Evolutionary conservation across 2,797 vertebrate genomes (phyloP).

Genomic region (Coendou prehensilis): DNA sequence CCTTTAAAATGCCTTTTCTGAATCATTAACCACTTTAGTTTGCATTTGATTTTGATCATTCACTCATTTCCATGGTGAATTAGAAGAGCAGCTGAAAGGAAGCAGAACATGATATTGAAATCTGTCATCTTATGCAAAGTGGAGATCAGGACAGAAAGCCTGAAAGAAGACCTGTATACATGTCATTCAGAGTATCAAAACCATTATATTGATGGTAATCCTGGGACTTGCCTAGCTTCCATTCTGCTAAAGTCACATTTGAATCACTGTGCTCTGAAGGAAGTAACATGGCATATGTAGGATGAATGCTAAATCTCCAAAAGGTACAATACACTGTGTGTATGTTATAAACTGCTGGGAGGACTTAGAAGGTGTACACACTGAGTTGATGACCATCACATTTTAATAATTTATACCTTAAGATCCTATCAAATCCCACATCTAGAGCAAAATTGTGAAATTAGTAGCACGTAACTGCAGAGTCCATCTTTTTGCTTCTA

Average conservation of each 20-base stretch:
- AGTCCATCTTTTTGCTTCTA: conserved; percentile 7
- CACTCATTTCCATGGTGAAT: conserved; percentile 73
- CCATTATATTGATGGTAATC: conserved; percentile 32
- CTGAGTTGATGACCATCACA: background rate
- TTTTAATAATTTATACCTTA: conserved; percentile 37
- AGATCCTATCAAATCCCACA: background rate
- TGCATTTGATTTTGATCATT: conserved; percentile 83
- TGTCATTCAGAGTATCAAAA: background rate
- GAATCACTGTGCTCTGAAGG: conserved; percentile 14
- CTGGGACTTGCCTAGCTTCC: background rate
- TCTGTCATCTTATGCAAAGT: conserved; percentile 24
- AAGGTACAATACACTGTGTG: background rate
- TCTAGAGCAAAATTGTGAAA: conserved; percentile 47
- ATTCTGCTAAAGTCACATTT: conserved; percentile 44
- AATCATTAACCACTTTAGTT: conserved; percentile 80
- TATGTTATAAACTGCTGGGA: conserved; percentile 12
- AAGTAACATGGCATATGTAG: background rate
- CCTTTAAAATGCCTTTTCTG: conserved; percentile 75
- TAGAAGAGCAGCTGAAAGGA: conserved; percentile 71
- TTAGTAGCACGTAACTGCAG: background rate
- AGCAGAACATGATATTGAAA: conserved; percentile 47
- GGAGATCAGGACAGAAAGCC: conserved; percentile 39
- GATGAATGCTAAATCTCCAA: conserved; percentile 14
- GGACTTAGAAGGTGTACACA: conserved; percentile 4
- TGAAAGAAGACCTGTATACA: background rate